Conservation (phyloP, 2,797 vertebrate species). For the Oreonectes daqikongensis region DNA sequence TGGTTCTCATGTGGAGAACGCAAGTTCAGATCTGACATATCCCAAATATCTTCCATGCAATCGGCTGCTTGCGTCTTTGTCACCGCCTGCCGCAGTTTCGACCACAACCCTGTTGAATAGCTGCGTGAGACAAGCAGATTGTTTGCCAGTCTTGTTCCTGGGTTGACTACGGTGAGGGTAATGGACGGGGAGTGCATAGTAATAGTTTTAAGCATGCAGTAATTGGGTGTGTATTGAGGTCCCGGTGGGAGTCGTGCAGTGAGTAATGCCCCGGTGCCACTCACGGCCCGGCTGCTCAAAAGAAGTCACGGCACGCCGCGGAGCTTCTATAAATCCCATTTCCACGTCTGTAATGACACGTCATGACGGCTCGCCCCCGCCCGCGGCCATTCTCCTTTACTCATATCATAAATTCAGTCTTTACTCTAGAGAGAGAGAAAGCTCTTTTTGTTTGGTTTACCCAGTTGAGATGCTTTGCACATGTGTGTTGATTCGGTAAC, state of each 20-base stretch:
- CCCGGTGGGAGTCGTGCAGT: constrained; percentile 29
- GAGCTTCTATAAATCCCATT: constrained; percentile 42
- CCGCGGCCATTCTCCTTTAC: not conserved
- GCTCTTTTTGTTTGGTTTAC: not conserved
- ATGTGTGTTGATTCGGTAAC: not conserved
- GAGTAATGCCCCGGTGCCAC: constrained; percentile 6
- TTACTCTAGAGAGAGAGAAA: not conserved
- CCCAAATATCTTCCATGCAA: not conserved
- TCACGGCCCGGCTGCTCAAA: not conserved
- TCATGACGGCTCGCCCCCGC: constrained; percentile 6
- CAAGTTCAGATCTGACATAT: too few species aligned
- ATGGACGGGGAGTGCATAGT: constrained; percentile 40
- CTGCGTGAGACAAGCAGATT: not conserved
- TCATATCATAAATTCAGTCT: not conserved
- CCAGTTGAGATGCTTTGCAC: constrained; percentile 11
- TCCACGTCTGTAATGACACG: constrained; percentile 50
- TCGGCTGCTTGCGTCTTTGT: not conserved
- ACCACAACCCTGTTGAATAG: not conserved
- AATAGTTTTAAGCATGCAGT: constrained; percentile 46
- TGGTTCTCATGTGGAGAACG: not conserved
- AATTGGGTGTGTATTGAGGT: constrained; percentile 34
- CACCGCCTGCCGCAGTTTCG: not conserved
- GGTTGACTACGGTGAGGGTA: constrained; percentile 4
- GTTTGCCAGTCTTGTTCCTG: constrained; percentile 16
- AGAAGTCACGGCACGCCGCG: not conserved